Percentiles rank a stretch among this genome's conserved stretches.
Evolutionary conservation across 1,140 invertebrate genomes (phyloP).

Genomic region (Anastrepha obliqua): DNA sequence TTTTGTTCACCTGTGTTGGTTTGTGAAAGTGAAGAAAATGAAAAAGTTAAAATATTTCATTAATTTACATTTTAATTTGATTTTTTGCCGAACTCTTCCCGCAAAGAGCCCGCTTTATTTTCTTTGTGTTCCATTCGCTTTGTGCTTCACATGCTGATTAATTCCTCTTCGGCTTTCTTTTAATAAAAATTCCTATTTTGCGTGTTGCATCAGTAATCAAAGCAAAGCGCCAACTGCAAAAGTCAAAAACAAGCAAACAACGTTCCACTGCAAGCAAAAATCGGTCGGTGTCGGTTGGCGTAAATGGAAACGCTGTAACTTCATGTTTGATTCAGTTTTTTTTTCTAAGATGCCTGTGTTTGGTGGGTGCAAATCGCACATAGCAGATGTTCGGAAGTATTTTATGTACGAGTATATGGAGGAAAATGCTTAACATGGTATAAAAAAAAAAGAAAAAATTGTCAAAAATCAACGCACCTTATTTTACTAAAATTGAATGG

Average conservation of each 20-base stretch:
- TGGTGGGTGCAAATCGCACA: neutral
- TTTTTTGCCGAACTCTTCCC: too few species aligned
- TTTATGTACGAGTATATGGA: too few species aligned
- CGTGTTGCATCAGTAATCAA: conserved; percentile 26
- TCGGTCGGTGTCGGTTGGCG: neutral
- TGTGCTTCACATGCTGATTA: neutral
- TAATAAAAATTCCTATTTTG: conserved; percentile 46
- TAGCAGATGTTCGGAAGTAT: too few species aligned
- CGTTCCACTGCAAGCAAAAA: neutral
- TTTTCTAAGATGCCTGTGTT: neutral
- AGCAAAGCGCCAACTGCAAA: neutral
- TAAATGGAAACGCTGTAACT: conserved; percentile 24
- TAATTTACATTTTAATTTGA: neutral
- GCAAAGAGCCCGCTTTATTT: neutral
- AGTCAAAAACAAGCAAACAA: neutral
- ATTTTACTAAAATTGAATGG: too few species aligned
- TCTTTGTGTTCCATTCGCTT: neutral
- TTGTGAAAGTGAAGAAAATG: too few species aligned
- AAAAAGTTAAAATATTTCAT: neutral
- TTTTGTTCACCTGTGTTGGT: neutral
- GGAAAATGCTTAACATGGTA: too few species aligned
- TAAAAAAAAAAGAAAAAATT: too few species aligned
- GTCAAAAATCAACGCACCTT: too few species aligned
- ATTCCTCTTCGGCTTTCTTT: conserved; percentile 20
- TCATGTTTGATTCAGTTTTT: conserved; percentile 11